Conservation (phyloP, 2,888 invertebrate genomes). For the Dilophus febrilis region DNA sequence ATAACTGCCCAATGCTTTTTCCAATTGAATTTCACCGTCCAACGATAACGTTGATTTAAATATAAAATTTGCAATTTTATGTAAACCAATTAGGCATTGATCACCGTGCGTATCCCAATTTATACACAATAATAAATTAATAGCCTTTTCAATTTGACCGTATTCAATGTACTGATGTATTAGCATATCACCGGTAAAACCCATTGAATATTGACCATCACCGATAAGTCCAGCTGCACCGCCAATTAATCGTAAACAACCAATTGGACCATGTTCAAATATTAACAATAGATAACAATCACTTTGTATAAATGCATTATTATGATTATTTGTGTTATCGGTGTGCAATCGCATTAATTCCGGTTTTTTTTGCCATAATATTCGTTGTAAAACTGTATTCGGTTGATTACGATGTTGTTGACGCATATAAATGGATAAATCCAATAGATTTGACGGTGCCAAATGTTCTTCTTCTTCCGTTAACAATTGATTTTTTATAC, state of each 20-base stretch:
- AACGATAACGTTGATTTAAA: conserved; percentile 24
- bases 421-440: conserved; percentile 36
- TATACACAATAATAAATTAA: conserved; percentile 43
- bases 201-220: conserved; percentile 30
- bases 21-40: conserved; percentile 38
- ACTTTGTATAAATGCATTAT: conserved; percentile 30
- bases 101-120: conserved; percentile 68
- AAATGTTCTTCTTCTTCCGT: conserved; percentile 45
- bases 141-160: conserved; percentile 48
- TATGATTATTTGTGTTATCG: conserved; percentile 14
- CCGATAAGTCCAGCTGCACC: conserved; percentile 31
- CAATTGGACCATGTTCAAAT: conserved; percentile 45
- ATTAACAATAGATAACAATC: conserved; percentile 38
- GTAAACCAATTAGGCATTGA: conserved; percentile 55
- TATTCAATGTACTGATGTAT: conserved; percentile 45
- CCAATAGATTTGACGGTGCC: conserved; percentile 41
- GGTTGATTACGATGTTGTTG: conserved; percentile 33
- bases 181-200: conserved; percentile 40
- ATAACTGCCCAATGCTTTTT: conserved; percentile 66
- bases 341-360: conserved; percentile 26
- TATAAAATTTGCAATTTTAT: conserved; percentile 49
- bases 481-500: conserved; percentile 45
- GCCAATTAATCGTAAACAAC: conserved; percentile 35
- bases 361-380: conserved; percentile 41
- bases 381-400: conserved; percentile 30